Base-by-base conservation (phyloP, 2,797 vertebrate species). In the Macropodus opercularis region DNA sequence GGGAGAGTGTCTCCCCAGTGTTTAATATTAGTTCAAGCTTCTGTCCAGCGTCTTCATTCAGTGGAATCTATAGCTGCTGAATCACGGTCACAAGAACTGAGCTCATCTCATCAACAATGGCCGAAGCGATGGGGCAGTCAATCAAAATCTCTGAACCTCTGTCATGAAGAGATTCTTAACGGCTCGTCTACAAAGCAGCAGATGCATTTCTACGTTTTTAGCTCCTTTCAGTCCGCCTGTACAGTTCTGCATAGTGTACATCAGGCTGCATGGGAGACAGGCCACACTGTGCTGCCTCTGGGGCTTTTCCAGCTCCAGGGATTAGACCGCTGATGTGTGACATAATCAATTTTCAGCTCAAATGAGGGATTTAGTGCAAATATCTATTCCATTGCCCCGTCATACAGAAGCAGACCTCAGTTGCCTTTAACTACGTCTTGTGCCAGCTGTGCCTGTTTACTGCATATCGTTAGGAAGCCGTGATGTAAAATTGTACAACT, bases 241-340 rank as follows among this genome's bases (percentile, higher is more conserved):
- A 35, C 52, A 40, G 39, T 26, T 47, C 5, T 13, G 11, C 3
- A 0, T 5, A 58, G 8, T 23, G 22, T 52, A 48, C 31, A 64
- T 24, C 49, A 63, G 39, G 14, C 10, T 43, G 48, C 17, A 13
- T 44, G 27, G 10, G 18, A 38, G 24, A 31, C 23, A 54, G 29
- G 44, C 34, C 36, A 39, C 29, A 3, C 44, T 11, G 49, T 49
- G 39, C 38, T 54, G 59, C 47, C 12, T 49, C 1, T 0, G 31
- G 69, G 43, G 15, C 21, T 61, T 36, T 67, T 59, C 56, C 69
- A 61, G 10, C 26, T 42, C 23, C 34, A 19, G 44, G 55, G 59
- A 68, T 82, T 65, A 79, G 55, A 69, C 53, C 57, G 31, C 26
- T 49, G 65, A 64, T 58, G 57, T 75, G 68, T 63, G 57, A 80